Percentiles rank a stretch among this genome's conserved stretches.
phyloP scores from a whole-genome alignment of 2,113 vertebrate genomes.

The Mohoua ochrocephala region DNA sequence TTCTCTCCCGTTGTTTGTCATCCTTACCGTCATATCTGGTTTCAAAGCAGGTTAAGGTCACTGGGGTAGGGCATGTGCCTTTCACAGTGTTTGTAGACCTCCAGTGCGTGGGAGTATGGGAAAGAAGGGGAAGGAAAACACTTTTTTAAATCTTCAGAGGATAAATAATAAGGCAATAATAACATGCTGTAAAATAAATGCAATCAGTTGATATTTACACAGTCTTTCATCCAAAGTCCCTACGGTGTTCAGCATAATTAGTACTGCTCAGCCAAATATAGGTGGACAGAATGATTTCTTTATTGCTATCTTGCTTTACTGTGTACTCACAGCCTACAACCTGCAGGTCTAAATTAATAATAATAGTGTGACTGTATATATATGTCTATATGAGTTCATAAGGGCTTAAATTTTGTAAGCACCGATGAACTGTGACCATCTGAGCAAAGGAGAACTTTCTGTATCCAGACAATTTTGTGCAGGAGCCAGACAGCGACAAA shows the following conservation, averaged over 20 bases:
- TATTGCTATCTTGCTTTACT: background rate
- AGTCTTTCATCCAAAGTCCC: background rate
- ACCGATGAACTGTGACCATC: background rate
- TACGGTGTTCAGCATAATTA: background rate
- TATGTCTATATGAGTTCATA: background rate
- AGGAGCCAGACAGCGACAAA: background rate
- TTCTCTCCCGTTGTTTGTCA: slow-evolving; percentile 26
- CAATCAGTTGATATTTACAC: background rate
- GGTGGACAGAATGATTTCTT: background rate
- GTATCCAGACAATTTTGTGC: background rate
- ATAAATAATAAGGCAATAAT: slow-evolving; percentile 20
- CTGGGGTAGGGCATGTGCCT: background rate
- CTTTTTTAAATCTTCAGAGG: background rate
- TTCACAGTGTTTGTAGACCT: background rate
- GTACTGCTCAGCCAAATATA: background rate
- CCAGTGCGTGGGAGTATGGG: background rate
- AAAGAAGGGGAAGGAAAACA: background rate
- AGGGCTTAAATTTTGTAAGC: background rate
- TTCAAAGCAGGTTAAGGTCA: slow-evolving; percentile 38
- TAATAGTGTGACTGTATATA: background rate
- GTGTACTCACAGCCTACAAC: background rate
- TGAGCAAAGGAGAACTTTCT: background rate
- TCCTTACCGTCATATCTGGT: slow-evolving; percentile 26
- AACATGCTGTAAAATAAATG: slow-evolving; percentile 8
- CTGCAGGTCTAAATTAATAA: background rate